These are phyloP conservation scores for Amniataba percoides DNA, from an alignment of 2,797 vertebrate species.

Conservation along the genomic window DNA sequence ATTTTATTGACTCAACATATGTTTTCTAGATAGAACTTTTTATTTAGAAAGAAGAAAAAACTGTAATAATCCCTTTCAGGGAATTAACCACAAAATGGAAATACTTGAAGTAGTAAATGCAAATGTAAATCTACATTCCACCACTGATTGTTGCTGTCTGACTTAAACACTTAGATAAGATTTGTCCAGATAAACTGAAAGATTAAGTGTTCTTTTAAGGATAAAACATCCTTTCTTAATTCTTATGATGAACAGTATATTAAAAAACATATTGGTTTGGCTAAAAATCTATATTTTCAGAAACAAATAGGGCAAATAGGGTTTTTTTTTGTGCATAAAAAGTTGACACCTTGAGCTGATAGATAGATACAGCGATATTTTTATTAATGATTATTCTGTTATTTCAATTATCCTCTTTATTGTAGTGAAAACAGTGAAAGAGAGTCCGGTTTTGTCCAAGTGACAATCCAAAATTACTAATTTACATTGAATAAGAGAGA, in stretches of 20 bases:
- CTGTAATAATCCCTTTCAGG: too few relatives aligned
- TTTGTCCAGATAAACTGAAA: background rate
- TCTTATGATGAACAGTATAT: background rate
- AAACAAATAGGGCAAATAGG: too few relatives aligned
- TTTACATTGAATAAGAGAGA: background rate
- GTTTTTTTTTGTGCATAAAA: too few relatives aligned
- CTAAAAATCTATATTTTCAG: too few relatives aligned
- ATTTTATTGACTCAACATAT: background rate
- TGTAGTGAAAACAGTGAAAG: background rate
- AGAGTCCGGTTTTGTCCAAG: background rate
- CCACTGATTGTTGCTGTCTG: background rate
- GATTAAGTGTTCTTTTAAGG: background rate
- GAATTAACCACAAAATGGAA: background rate
- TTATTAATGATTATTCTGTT: background rate
- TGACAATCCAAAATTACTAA: fast-evolving
- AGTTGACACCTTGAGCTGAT: background rate
- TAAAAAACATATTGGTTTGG: background rate
- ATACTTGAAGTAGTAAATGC: background rate
- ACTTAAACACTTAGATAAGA: background rate
- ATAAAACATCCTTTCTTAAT: background rate
- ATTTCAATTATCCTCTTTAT: background rate
- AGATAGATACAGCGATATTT: background rate
- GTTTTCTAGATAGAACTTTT: background rate
- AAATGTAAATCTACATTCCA: background rate
- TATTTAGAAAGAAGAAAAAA: background rate